A percentile compares a stretch with the other conserved stretches of the same genome.
These are phyloP conservation scores for Calephelis perditalis DNA, from an alignment of 2,888 invertebrate species.

Conservation along the genomic window DNA sequence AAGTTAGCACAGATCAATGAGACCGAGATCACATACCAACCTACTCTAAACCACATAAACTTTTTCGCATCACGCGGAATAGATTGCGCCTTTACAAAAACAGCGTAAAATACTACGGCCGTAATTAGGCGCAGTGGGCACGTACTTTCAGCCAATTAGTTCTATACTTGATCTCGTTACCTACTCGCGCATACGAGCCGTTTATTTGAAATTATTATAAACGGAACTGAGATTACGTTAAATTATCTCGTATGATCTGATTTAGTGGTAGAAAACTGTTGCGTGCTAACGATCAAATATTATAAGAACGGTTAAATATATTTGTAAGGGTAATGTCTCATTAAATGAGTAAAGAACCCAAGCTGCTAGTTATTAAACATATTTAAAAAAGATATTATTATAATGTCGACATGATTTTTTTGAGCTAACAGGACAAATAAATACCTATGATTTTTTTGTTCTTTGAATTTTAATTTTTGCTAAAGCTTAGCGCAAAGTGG, in stretches of 20 bases:
- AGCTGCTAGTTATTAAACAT: too few relatives aligned
- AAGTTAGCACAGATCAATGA: too few relatives aligned
- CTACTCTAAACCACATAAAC: not conserved
- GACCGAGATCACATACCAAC: too few relatives aligned
- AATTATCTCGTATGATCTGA: not conserved
- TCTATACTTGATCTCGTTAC: constrained; percentile 34
- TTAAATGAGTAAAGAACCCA: too few relatives aligned
- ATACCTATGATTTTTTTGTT: too few relatives aligned
- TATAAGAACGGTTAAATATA: not conserved
- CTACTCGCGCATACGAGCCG: constrained; percentile 29
- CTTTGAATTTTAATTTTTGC: too few relatives aligned
- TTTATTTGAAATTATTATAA: constrained; percentile 16
- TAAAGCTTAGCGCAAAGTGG: too few relatives aligned
- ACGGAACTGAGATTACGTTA: constrained; percentile 17
- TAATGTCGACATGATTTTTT: too few relatives aligned
- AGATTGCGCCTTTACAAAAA: constrained; percentile 30
- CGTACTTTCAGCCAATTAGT: constrained; percentile 42
- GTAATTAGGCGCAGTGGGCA: constrained; percentile 31
- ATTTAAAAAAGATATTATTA: too few relatives aligned
- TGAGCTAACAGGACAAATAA: too few relatives aligned
- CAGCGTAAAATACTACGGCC: constrained; percentile 23
- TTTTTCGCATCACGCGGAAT: constrained; percentile 27
- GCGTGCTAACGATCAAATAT: constrained; percentile 3
- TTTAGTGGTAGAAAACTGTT: constrained; percentile 7
- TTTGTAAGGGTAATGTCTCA: too few relatives aligned